phyloP scores from a whole-genome alignment of 2,113 vertebrate species.

The Tachuris rubrigastra region DNA sequence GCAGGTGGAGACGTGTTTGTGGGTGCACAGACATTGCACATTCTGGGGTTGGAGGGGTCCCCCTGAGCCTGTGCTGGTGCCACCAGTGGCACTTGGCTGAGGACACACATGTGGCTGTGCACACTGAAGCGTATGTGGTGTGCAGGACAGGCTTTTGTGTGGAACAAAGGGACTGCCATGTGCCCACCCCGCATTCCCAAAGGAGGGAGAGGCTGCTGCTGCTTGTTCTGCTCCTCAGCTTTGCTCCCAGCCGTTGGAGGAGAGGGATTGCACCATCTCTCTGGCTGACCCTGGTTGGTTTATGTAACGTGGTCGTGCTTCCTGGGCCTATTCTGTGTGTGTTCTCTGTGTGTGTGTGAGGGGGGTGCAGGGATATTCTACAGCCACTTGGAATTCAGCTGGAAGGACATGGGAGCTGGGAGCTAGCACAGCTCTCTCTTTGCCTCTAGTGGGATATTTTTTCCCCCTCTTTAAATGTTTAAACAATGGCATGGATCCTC shows the following conservation, averaged over 20 bases:
- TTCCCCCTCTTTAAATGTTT: background rate
- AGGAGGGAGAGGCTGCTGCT: background rate
- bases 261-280: background rate
- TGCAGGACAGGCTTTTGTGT: background rate
- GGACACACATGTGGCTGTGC: background rate
- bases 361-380: background rate
- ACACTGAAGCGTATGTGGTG: background rate
- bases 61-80: background rate
- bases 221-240: background rate
- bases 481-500: background rate
- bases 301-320: background rate
- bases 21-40: background rate
- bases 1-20: background rate
- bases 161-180: background rate
- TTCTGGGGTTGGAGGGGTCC: background rate
- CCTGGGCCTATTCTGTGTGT: background rate
- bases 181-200: accelerated
- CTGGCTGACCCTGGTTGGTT: background rate
- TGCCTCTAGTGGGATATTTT: background rate
- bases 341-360: background rate
- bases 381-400: background rate
- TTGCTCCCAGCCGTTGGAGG: background rate
- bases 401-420: background rate
- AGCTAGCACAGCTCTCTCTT: background rate
- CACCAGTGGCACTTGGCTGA: background rate